phyloP scores from a whole-genome alignment of 1,140 invertebrate species.

The Magallana angulata region DNA sequence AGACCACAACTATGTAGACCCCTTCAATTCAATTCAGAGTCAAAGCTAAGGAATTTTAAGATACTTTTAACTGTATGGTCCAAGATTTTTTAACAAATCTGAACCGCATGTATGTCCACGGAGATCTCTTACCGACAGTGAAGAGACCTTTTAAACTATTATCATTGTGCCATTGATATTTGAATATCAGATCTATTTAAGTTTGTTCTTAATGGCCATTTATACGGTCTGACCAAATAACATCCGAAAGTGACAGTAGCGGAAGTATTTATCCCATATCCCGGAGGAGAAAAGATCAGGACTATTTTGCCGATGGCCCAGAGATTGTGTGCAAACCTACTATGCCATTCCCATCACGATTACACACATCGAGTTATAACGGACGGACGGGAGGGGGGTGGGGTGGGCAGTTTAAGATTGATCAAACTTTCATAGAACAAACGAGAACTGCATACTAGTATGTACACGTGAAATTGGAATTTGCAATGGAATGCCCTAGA shows the following conservation, averaged over 20 bases:
- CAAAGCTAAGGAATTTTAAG: no score
- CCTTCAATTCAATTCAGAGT: no score
- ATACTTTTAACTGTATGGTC: no score
- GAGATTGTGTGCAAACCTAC: background rate
- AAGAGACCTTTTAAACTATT: background rate
- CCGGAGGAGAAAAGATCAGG: background rate
- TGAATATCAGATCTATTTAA: background rate
- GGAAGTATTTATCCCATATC: background rate
- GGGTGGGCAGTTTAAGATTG: background rate
- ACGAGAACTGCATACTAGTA: background rate
- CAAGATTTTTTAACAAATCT: no score
- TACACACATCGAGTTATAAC: background rate
- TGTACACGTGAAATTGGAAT: background rate
- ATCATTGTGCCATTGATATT: background rate
- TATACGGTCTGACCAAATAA: background rate
- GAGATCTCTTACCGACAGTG: no score
- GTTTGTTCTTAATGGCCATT: slow-evolving; percentile 29
- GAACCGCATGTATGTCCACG: no score
- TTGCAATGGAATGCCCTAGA: background rate
- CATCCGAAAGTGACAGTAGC: background rate
- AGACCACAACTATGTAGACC: no score
- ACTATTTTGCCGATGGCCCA: background rate
- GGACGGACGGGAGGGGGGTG: background rate
- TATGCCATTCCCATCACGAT: background rate
- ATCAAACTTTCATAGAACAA: background rate